Evolutionary conservation across 2,113 vertebrate genomes (phyloP).

Genomic region (Xenopus tropicalis): UCB_Xtro_10.0 CM004448.2:9060001-9060500

Average conservation of each 20-base stretch:
- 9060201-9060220: background rate
- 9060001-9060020: too few species aligned
- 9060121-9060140: too few species aligned
- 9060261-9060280: constrained; percentile 27
- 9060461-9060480: background rate
- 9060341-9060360: constrained; percentile 14
- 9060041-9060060: too few species aligned
- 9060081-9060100: too few species aligned
- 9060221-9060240: background rate
- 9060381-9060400: background rate
- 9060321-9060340: constrained; percentile 32
- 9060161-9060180: too few species aligned
- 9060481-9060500: background rate
- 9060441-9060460: background rate
- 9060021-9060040: too few species aligned
- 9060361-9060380: constrained; percentile 24
- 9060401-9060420: constrained; percentile 5
- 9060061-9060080: too few species aligned
- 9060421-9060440: background rate
- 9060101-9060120: too few species aligned
- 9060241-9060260: constrained; percentile 10
- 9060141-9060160: too few species aligned
- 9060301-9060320: constrained; percentile 44
- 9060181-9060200: background rate
- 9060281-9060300: constrained; percentile 36